A percentile compares a stretch with the other conserved stretches of the same genome.
Conservation (phyloP, 2,888 invertebrate genomes). For the Macropis europaea region DNA sequence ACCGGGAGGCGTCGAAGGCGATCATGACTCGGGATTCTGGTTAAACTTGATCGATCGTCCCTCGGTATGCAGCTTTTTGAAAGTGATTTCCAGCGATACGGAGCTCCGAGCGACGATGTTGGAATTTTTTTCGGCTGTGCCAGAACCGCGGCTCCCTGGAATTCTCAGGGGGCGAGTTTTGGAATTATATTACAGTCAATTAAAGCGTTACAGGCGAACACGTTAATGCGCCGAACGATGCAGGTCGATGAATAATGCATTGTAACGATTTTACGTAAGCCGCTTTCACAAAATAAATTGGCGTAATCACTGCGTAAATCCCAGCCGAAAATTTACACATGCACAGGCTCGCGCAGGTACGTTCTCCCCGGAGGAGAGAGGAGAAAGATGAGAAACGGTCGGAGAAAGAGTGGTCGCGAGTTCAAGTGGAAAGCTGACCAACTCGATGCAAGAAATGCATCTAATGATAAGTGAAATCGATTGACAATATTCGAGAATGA, state of each 20-base stretch:
- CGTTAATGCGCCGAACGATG: constrained; percentile 21
- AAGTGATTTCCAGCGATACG: no score
- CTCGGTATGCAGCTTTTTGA: not conserved
- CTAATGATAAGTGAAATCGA: not conserved
- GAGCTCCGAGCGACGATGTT: no score
- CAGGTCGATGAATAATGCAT: constrained; percentile 41
- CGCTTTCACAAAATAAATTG: constrained; percentile 47
- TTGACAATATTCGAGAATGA: not conserved
- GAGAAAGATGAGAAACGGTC: constrained; percentile 11
- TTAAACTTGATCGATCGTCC: not conserved
- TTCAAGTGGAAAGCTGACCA: constrained; percentile 1
- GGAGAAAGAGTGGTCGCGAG: not conserved
- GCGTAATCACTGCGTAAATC: constrained; percentile 31
- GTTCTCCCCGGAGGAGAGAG: constrained; percentile 1
- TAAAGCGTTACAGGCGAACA: constrained; percentile 2
- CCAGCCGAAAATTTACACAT: constrained; percentile 22
- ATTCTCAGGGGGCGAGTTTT: not conserved
- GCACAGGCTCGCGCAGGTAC: not conserved
- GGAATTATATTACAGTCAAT: constrained; percentile 17
- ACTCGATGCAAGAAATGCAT: not conserved
- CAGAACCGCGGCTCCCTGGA: not conserved
- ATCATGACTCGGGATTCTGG: constrained; percentile 31
- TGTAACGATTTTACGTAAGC: constrained; percentile 40
- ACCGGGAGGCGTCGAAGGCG: constrained; percentile 6
- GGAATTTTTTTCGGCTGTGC: no score